Evolutionary conservation across 1,140 invertebrate genomes (phyloP).

Genomic region (Leptinotarsa lineolata): DNA sequence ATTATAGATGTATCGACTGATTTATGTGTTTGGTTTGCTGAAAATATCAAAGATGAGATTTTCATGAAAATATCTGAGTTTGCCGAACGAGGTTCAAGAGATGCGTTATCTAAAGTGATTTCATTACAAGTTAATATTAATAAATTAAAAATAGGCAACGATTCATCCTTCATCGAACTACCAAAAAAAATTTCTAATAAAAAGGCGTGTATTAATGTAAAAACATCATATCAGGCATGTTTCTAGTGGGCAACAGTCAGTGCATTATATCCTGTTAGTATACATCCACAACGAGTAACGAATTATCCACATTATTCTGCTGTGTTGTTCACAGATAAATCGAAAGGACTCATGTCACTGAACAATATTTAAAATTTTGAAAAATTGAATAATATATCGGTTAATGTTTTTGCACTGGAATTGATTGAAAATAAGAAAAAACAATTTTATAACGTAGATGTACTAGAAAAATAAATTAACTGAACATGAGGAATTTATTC

Average conservation of each 20-base stretch:
- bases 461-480: too few species aligned
- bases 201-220: neutral
- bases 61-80: neutral
- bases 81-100: neutral
- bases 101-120: neutral
- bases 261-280: neutral
- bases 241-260: neutral
- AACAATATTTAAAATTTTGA: too few species aligned
- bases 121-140: neutral
- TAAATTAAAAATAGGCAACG: too few species aligned
- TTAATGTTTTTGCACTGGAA: too few species aligned
- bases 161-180: neutral
- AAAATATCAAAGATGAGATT: neutral
- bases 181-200: neutral
- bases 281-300: neutral
- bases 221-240: neutral
- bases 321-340: neutral
- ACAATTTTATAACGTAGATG: too few species aligned
- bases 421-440: too few species aligned
- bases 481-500: too few species aligned
- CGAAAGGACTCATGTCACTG: neutral
- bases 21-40: neutral
- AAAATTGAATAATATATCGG: too few species aligned
- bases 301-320: neutral
- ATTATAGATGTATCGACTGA: neutral